Conservation (phyloP, 2,113 vertebrate genomes). For the Tonatia bakeri region DNA sequence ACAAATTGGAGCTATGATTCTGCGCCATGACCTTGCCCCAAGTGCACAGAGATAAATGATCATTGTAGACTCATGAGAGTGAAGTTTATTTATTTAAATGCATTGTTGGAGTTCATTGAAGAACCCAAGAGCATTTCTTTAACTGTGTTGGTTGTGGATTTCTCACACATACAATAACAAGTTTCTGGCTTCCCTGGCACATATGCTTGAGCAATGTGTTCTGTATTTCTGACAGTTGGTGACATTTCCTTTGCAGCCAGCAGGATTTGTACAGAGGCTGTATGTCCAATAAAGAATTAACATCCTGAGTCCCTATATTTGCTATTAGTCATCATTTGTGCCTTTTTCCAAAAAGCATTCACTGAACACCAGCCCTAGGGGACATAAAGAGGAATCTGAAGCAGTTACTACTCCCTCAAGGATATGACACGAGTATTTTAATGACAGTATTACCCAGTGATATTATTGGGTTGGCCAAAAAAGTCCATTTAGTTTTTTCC, state of each 20-base stretch:
- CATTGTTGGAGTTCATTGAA: not conserved
- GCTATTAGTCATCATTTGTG: slow-evolving; percentile 57
- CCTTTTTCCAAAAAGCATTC: slow-evolving; percentile 22
- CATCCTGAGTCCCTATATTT: slow-evolving; percentile 52
- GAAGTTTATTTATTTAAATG: not conserved
- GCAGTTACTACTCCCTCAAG: not conserved
- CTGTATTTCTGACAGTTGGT: slow-evolving; percentile 72
- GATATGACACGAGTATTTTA: not conserved
- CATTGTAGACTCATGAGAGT: not conserved
- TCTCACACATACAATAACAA: slow-evolving; percentile 72
- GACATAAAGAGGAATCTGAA: not conserved
- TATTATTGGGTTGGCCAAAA: not conserved
- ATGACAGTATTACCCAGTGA: not conserved
- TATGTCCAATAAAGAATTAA: slow-evolving; percentile 70
- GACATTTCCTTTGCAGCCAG: slow-evolving; percentile 75
- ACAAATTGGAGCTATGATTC: not conserved
- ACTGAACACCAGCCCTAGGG: not conserved
- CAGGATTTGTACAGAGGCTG: slow-evolving; percentile 58
- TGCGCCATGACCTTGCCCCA: not conserved
- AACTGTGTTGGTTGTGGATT: slow-evolving; percentile 57
- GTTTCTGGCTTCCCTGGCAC: slow-evolving; percentile 67
- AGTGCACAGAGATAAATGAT: not conserved
- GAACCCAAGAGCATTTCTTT: not conserved
- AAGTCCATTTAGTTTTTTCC: no score
- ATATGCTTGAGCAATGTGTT: slow-evolving; percentile 75